A percentile compares a stretch with the other conserved stretches of the same genome.
Conservation (phyloP, 2,888 invertebrate genomes). For the Ectemnius continuus region DNA sequence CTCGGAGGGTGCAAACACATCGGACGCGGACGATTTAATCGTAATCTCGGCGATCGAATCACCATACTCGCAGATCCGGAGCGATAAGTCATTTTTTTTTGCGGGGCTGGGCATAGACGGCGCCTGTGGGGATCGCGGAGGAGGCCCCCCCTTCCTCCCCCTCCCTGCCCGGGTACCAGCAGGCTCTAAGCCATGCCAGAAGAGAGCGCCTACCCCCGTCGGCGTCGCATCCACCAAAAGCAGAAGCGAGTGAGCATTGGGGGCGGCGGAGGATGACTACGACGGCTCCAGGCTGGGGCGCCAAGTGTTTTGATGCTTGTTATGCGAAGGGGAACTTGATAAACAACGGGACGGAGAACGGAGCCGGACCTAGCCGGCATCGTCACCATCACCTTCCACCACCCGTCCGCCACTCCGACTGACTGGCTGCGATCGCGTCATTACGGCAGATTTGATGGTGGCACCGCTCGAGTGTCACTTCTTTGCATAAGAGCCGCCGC, state of each 20-base stretch:
- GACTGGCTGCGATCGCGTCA: conserved; percentile 58
- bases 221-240: conserved; percentile 53
- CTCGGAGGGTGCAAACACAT: no score
- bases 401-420: conserved; percentile 43
- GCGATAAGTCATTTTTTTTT: conserved; percentile 57
- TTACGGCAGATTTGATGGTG: conserved; percentile 59
- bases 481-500: conserved; percentile 21
- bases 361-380: conserved; percentile 56
- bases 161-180: conserved; percentile 29
- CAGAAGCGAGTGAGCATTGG: conserved; percentile 52
- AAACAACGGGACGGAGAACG: conserved; percentile 66
- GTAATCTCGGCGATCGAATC: conserved; percentile 37
- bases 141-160: no score
- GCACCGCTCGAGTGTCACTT: conserved; percentile 43
- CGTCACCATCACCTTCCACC: conserved; percentile 53
- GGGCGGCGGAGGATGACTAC: conserved; percentile 49
- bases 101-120: conserved; percentile 46
- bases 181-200: conserved; percentile 60
- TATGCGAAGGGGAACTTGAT: conserved; percentile 66
- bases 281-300: conserved; percentile 68
- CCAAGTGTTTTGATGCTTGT: conserved; percentile 73
- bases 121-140: conserved; percentile 50
- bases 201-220: conserved; percentile 45
- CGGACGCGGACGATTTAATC: neutral
- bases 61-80: conserved; percentile 30